Evolutionary conservation across 2,797 vertebrate species (phyloP).

Genomic region (Coccyzus lansbergi): DNA sequence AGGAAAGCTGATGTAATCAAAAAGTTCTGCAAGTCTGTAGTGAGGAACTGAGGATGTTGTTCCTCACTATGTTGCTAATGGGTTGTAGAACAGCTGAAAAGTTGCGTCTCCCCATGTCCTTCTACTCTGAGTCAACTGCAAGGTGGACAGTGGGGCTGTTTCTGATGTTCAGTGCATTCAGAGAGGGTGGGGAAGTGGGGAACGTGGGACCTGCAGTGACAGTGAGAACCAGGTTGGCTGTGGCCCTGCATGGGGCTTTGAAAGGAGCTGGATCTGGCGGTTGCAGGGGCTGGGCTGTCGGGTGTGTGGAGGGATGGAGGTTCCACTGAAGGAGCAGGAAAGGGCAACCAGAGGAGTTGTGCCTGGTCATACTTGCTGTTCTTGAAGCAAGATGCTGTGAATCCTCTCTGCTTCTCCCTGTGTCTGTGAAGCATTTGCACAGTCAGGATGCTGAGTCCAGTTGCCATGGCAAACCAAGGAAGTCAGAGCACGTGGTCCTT

Average conservation of each 20-base stretch:
- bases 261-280: neutral
- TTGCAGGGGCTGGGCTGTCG: no score
- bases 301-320: neutral
- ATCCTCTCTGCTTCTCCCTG: neutral
- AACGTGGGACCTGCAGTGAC: no score
- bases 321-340: neutral
- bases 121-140: fast-evolving
- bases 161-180: fast-evolving
- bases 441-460: neutral
- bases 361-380: neutral
- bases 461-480: neutral
- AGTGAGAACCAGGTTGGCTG: neutral
- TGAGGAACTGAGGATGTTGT: neutral
- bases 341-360: neutral
- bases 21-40: fast-evolving
- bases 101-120: neutral
- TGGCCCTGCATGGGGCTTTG: fast-evolving
- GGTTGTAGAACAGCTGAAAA: neutral
- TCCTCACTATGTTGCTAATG: fast-evolving
- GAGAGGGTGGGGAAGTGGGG: neutral
- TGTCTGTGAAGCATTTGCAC: neutral
- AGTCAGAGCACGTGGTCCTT: neutral
- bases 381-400: neutral
- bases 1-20: neutral
- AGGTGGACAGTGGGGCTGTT: neutral